phyloP scores from a whole-genome alignment of 2,113 vertebrate genomes.

The Phyllostomus discolor region DNA sequence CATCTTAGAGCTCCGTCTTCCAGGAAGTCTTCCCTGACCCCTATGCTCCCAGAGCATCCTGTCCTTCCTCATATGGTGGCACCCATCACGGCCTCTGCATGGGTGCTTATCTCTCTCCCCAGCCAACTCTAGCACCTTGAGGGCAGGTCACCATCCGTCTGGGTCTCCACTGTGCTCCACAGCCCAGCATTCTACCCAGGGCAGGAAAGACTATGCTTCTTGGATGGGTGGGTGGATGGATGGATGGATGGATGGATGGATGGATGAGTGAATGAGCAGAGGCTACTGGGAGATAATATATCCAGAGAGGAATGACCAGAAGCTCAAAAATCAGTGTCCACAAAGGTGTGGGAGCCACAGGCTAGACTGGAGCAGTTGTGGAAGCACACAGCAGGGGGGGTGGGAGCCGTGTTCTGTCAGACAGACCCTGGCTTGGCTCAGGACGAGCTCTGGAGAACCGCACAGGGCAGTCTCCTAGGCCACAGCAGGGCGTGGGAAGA shows the following conservation, averaged over 20 bases:
- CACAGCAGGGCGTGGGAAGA: not conserved
- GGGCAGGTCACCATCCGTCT: too few relatives aligned
- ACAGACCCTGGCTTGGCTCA: not conserved
- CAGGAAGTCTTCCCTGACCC: not conserved
- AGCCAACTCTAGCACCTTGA: not conserved
- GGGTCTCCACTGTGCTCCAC: not conserved
- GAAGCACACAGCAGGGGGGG: not conserved
- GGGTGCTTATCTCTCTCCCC: not conserved
- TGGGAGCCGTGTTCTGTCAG: not conserved
- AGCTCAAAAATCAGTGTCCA: not conserved
- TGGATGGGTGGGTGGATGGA: not conserved
- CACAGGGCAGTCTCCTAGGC: not conserved
- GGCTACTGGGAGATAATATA: not conserved
- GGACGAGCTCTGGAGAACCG: not conserved
- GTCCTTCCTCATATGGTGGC: not conserved
- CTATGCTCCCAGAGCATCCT: not conserved
- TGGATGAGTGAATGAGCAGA: not conserved
- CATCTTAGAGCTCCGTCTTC: not conserved
- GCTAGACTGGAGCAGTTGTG: not conserved
- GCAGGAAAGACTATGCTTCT: not conserved
- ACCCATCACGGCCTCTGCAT: fast-evolving
- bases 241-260: too few relatives aligned
- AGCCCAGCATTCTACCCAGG: not conserved
- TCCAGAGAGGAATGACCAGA: not conserved
- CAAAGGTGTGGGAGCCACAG: not conserved